A percentile compares a stretch with the other conserved stretches of the same genome.
These are phyloP conservation scores for Pygocentrus nattereri DNA, from an alignment of 2,797 vertebrate species.

Conservation along the genomic window DNA sequence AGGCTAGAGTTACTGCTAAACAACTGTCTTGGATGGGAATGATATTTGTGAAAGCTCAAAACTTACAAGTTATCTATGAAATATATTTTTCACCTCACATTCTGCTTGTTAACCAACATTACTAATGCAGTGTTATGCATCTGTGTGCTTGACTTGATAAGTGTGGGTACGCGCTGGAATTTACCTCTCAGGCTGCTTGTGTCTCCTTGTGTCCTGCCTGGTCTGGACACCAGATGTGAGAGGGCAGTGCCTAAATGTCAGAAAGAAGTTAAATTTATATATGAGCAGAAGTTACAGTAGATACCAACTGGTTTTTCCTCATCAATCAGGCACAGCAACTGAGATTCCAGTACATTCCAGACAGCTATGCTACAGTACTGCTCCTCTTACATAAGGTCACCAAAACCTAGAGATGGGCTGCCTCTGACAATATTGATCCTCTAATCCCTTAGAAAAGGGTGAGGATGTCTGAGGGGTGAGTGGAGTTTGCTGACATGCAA, in stretches of 20 bases:
- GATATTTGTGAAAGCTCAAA: too few species aligned
- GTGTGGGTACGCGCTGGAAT: not conserved
- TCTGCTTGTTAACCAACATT: too few species aligned
- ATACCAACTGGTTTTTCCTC: conserved; percentile 3
- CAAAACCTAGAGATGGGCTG: not conserved
- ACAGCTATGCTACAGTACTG: not conserved
- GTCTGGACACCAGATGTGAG: conserved; percentile 71
- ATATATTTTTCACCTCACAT: too few species aligned
- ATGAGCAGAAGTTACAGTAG: not conserved
- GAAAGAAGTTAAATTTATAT: conserved; percentile 26
- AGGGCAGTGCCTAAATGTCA: conserved; percentile 65
- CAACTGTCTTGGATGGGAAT: too few species aligned
- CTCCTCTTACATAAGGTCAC: not conserved
- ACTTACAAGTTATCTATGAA: too few species aligned
- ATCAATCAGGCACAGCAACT: not conserved
- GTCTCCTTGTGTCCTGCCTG: conserved; percentile 72
- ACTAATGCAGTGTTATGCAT: too few species aligned
- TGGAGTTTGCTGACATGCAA: conserved; percentile 60
- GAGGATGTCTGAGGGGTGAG: conserved; percentile 31
- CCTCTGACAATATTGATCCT: conserved; percentile 25
- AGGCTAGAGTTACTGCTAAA: too few species aligned
- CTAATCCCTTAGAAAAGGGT: conserved; percentile 1
- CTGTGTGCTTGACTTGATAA: not conserved
- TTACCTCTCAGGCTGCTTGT: conserved; percentile 72
- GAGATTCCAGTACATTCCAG: not conserved